These are phyloP conservation scores for Chloroceryle amazona DNA, from an alignment of 2,797 vertebrate genomes.

Conservation along the genomic window DNA sequence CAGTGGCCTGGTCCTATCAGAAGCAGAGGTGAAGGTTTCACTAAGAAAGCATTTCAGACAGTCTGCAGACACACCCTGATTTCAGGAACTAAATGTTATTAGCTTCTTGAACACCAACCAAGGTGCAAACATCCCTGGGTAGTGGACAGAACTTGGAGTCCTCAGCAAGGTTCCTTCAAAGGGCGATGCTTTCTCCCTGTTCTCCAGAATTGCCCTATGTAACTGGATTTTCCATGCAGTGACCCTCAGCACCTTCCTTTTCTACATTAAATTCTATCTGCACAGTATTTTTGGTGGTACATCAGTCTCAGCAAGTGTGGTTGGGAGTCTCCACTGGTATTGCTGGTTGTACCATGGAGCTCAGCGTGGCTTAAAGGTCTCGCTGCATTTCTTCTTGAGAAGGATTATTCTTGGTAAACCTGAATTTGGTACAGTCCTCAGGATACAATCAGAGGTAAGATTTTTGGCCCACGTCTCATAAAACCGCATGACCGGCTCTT, in stretches of 20 bases:
- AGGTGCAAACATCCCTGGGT: neutral
- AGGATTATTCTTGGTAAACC: neutral
- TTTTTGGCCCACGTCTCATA: neutral
- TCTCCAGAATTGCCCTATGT: neutral
- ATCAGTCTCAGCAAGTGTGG: neutral
- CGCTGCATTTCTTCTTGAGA: neutral
- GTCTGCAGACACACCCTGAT: neutral
- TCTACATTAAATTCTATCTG: neutral
- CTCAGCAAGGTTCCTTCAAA: neutral
- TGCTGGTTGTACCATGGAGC: rapidly evolving
- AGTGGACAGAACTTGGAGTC: rapidly evolving
- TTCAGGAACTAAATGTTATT: neutral
- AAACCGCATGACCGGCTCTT: constrained; percentile 17
- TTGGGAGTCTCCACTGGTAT: neutral
- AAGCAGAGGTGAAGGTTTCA: neutral
- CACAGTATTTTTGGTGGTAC: neutral
- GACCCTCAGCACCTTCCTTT: neutral
- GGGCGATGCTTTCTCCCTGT: rapidly evolving
- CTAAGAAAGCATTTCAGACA: neutral
- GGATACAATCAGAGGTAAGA: neutral
- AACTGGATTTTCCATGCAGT: neutral
- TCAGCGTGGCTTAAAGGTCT: neutral
- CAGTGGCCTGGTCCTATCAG: rapidly evolving
- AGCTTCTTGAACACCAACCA: neutral
- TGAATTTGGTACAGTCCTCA: neutral